These are phyloP conservation scores for Spheniscus humboldti DNA, from an alignment of 2,797 vertebrate genomes.

Conservation along the genomic window DNA sequence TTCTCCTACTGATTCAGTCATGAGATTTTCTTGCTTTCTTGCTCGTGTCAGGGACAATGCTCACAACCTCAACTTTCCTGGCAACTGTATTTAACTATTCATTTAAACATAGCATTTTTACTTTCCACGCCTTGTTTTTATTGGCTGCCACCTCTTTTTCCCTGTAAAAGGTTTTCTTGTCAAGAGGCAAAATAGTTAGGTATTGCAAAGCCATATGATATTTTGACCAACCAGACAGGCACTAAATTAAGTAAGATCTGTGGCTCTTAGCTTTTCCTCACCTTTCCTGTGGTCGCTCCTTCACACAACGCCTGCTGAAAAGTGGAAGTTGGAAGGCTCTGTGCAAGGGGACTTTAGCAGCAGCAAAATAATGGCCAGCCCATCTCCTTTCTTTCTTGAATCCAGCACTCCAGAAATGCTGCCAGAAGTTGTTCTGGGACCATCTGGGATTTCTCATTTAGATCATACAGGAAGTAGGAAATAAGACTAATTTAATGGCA, in stretches of 20 bases:
- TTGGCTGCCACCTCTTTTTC: neutral
- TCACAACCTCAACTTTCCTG: neutral
- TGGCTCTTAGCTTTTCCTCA: neutral
- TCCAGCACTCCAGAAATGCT: neutral
- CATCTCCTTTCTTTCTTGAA: neutral
- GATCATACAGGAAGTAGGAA: neutral
- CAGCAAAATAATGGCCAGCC: neutral
- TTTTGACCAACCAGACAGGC: neutral
- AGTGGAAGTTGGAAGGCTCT: neutral
- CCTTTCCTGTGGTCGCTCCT: neutral
- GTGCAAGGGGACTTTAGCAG: neutral
- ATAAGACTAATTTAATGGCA: neutral
- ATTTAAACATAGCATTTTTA: conserved; percentile 15
- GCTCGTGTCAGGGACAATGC: neutral
- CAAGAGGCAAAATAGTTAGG: conserved; percentile 1
- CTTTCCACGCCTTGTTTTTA: conserved; percentile 1
- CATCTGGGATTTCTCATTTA: conserved; percentile 22
- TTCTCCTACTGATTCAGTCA: neutral
- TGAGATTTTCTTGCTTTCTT: neutral
- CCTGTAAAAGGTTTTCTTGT: conserved; percentile 17
- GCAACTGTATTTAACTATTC: conserved; percentile 5
- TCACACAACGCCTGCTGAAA: neutral
- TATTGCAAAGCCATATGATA: neutral
- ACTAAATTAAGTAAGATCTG: neutral
- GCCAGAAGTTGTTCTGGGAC: neutral